Evolutionary conservation across 2,797 vertebrate species (phyloP).

Genomic region (Poliocrania exsul): DNA sequence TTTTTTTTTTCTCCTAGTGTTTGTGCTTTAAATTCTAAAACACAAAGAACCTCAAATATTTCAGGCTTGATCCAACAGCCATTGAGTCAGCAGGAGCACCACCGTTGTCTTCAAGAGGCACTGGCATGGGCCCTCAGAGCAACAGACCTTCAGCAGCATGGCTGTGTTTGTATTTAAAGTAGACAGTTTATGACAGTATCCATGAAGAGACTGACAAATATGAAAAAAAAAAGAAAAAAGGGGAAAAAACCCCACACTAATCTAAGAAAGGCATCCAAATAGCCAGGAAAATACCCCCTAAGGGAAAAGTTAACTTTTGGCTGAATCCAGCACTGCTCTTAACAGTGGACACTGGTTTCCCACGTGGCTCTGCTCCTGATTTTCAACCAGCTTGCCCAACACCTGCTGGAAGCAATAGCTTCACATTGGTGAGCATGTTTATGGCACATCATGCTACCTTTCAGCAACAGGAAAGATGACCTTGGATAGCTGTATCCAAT

Average conservation of each 20-base stretch:
- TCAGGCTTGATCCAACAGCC: conserved; percentile 51
- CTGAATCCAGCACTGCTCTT: conserved; percentile 34
- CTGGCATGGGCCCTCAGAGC: conserved; percentile 51
- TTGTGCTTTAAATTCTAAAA: conserved; percentile 60
- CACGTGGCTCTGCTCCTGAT: conserved; percentile 53
- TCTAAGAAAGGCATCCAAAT: conserved; percentile 36
- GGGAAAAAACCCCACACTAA: background rate
- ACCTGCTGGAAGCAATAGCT: conserved; percentile 37
- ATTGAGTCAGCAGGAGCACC: conserved; percentile 36
- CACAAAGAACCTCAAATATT: conserved; percentile 13
- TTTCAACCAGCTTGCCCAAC: conserved; percentile 53
- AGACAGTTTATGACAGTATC: conserved; percentile 19
- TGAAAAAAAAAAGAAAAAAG: background rate
- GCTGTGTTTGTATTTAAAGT: background rate
- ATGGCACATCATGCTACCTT: conserved; percentile 57
- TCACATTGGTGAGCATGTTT: background rate
- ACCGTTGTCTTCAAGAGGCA: conserved; percentile 62
- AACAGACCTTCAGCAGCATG: conserved; percentile 54
- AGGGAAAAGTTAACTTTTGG: conserved; percentile 44
- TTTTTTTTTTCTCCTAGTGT: background rate
- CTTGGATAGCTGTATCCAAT: background rate
- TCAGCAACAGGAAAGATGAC: conserved; percentile 22
- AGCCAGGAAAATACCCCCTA: conserved; percentile 39
- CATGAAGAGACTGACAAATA: conserved; percentile 20
- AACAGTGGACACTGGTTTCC: conserved; percentile 37